phyloP scores from a whole-genome alignment of 2,888 invertebrate genomes.

The Cyaniris semiargus region DNA sequence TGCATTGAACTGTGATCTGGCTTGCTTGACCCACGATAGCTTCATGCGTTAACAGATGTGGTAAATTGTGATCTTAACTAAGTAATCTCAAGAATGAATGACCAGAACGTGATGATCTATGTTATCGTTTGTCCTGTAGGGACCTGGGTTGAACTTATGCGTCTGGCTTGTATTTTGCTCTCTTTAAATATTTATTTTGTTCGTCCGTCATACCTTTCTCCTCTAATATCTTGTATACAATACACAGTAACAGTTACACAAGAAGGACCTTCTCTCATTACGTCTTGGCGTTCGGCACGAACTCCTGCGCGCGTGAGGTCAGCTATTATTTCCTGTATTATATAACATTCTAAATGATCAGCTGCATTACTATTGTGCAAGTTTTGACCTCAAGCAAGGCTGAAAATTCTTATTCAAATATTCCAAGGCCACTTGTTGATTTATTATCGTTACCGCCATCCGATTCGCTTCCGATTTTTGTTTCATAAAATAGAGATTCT shows the following conservation, averaged over 20 bases:
- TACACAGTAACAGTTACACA: not conserved
- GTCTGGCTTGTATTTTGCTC: too few species aligned
- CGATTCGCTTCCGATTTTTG: not conserved
- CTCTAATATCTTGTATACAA: not conserved
- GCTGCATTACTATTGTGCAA: conserved; percentile 6
- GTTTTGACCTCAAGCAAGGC: conserved; percentile 29
- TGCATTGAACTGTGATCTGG: conserved; percentile 13
- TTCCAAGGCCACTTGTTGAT: conserved; percentile 12
- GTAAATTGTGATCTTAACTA: not conserved
- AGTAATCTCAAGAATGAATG: not conserved
- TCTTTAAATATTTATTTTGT: not conserved
- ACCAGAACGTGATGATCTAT: not conserved
- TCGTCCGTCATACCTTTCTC: not conserved
- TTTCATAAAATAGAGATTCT: not conserved
- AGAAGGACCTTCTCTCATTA: conserved; percentile 14
- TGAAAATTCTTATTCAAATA: conserved; percentile 2
- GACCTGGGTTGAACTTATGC: too few species aligned
- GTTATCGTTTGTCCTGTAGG: too few species aligned
- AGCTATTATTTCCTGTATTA: conserved; percentile 30
- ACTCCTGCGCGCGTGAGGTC: conserved; percentile 26
- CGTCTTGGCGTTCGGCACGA: conserved; percentile 4
- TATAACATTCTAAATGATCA: conserved; percentile 32
- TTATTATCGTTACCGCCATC: not conserved
- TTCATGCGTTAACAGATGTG: not conserved
- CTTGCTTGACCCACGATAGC: conserved; percentile 7